phyloP scores from a whole-genome alignment of 2,797 vertebrate species.

The Simalia tracyae region DNA sequence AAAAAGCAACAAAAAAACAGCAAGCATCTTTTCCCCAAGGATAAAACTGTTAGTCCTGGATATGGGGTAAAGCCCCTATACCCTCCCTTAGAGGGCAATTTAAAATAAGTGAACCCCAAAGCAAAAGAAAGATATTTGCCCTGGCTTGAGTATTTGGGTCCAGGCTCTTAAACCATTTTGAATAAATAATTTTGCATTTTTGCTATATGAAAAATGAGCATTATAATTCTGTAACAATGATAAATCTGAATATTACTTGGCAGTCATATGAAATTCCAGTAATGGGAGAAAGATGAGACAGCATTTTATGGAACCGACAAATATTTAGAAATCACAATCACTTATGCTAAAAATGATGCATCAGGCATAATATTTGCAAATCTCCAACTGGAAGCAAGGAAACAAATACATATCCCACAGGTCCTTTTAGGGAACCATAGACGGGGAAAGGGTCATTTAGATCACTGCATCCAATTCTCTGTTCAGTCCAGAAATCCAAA shows the following conservation, averaged over 20 bases:
- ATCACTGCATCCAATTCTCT: background rate
- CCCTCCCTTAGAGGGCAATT: background rate
- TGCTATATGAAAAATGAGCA: background rate
- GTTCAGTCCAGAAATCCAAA: background rate
- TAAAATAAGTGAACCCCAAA: background rate
- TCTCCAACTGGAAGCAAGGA: background rate
- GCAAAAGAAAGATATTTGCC: background rate
- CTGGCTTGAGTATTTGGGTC: background rate
- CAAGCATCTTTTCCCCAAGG: background rate
- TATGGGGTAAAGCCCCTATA: background rate
- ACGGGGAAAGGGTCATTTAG: background rate
- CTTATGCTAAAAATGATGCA: background rate
- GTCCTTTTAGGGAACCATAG: background rate
- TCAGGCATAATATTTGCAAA: background rate
- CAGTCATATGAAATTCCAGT: background rate
- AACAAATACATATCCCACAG: background rate
- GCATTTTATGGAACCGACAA: background rate
- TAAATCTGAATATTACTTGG: background rate
- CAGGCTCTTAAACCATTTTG: background rate
- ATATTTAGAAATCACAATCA: background rate
- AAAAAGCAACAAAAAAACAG: background rate
- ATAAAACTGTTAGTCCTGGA: background rate
- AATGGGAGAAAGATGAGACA: background rate
- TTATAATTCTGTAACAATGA: background rate
- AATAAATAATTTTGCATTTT: background rate